Evolutionary conservation across 1,140 invertebrate genomes (phyloP).

Genomic region (Nephotettix cincticeps): DNA sequence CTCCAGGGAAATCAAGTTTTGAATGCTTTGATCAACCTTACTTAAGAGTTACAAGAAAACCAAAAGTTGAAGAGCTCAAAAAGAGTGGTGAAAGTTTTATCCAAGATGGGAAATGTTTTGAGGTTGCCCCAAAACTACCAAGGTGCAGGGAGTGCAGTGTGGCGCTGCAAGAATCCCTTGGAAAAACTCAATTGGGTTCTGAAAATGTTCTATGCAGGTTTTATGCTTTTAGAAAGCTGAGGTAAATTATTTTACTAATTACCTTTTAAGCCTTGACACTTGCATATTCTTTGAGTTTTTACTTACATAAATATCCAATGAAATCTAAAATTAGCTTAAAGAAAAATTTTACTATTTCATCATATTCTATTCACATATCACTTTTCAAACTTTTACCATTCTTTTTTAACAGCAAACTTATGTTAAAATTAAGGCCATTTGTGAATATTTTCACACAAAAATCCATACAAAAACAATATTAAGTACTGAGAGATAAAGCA

Average conservation of each 20-base stretch:
- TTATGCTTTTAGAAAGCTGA: conserved; percentile 59
- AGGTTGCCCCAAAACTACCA: conserved; percentile 57
- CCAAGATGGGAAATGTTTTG: conserved; percentile 57
- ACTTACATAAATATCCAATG: neutral
- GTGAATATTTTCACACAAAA: no score
- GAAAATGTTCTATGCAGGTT: conserved; percentile 63
- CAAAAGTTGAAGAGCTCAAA: no score
- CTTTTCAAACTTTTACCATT: neutral
- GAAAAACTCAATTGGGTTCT: conserved; percentile 54
- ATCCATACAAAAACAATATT: no score
- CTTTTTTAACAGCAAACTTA: no score
- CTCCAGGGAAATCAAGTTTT: no score
- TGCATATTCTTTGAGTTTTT: neutral
- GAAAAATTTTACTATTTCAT: neutral
- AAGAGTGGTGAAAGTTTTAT: conserved; percentile 57
- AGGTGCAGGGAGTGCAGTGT: conserved; percentile 62
- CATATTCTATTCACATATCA: neutral
- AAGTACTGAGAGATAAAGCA: no score
- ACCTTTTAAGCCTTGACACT: neutral
- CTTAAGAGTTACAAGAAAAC: no score
- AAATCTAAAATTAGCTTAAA: neutral
- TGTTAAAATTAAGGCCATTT: no score
- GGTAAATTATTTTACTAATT: conserved; percentile 41
- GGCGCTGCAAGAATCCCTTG: conserved; percentile 44
- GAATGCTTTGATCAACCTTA: no score